phyloP scores from a whole-genome alignment of 2,888 invertebrate genomes.

The Eupithecia centaureata region DNA sequence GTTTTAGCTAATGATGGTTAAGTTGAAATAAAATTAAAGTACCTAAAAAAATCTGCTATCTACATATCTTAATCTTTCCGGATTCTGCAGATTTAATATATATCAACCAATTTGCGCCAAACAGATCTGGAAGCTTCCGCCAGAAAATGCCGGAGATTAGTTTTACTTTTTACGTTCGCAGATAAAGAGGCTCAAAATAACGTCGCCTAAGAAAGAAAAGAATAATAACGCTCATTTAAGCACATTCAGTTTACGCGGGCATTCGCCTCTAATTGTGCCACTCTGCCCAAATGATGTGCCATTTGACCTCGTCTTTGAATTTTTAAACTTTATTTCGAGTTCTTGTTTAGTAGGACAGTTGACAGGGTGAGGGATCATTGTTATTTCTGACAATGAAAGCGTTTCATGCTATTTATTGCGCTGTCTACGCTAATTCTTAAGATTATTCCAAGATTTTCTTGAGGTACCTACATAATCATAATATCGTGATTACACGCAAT shows the following conservation, averaged over 20 bases:
- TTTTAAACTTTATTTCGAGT: constrained; percentile 43
- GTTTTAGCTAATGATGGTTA: no score
- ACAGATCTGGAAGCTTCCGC: constrained; percentile 2
- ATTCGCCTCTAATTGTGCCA: constrained; percentile 45
- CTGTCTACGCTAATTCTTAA: constrained; percentile 5
- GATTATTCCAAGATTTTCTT: neutral
- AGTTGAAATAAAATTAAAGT: no score
- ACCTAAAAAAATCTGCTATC: no score
- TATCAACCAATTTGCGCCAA: neutral
- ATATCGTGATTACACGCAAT: neutral
- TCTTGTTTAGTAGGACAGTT: constrained; percentile 27
- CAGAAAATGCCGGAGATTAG: constrained; percentile 39
- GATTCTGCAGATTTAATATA: neutral
- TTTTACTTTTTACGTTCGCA: constrained; percentile 42
- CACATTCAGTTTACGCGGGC: constrained; percentile 47
- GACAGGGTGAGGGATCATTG: constrained; percentile 24
- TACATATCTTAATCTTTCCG: no score
- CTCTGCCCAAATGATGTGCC: constrained; percentile 41
- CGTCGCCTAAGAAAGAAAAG: constrained; percentile 46
- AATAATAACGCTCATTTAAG: constrained; percentile 47
- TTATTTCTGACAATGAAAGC: constrained; percentile 28
- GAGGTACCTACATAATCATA: neutral
- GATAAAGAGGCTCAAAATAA: constrained; percentile 44
- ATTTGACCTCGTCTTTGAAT: constrained; percentile 44
- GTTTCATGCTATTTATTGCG: constrained; percentile 20